These are phyloP conservation scores for Ectemnius continuus DNA, from an alignment of 2,888 invertebrate genomes.

Conservation along the genomic window DNA sequence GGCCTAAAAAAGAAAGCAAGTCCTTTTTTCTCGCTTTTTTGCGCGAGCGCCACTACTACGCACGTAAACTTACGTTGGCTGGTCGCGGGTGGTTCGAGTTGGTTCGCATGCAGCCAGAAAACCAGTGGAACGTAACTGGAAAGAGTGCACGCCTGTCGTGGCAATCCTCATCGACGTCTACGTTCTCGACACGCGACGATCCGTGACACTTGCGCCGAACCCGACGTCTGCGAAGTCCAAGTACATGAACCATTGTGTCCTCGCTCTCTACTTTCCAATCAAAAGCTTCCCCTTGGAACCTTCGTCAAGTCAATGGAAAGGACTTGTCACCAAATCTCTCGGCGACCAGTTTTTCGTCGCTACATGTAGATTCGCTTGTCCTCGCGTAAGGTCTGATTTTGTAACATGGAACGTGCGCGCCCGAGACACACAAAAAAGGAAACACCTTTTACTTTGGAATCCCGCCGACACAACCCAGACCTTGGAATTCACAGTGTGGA, in stretches of 20 bases:
- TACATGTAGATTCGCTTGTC: too few species aligned
- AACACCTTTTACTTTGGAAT: too few species aligned
- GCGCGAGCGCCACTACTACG: constrained; percentile 13
- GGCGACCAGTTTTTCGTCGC: too few species aligned
- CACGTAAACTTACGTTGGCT: constrained; percentile 4
- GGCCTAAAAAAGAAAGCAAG: background rate
- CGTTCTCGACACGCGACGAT: background rate
- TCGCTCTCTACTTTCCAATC: too few species aligned
- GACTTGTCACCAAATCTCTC: too few species aligned
- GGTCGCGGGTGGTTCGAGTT: constrained; percentile 11
- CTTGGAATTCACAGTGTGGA: too few species aligned
- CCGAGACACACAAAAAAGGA: too few species aligned
- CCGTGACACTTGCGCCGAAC: background rate
- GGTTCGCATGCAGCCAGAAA: constrained; percentile 25
- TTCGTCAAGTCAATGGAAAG: too few species aligned
- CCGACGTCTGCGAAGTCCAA: background rate
- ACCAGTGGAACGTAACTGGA: constrained; percentile 39
- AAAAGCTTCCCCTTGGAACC: too few species aligned
- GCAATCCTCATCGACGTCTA: background rate
- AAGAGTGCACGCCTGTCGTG: constrained; percentile 31
- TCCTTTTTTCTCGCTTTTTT: background rate
- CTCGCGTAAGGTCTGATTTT: too few species aligned
- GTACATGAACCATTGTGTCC: background rate
- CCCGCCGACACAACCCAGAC: too few species aligned
- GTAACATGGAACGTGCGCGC: too few species aligned